Conservation (phyloP, 2,888 invertebrate species). For the Xylophagus ater region DNA sequence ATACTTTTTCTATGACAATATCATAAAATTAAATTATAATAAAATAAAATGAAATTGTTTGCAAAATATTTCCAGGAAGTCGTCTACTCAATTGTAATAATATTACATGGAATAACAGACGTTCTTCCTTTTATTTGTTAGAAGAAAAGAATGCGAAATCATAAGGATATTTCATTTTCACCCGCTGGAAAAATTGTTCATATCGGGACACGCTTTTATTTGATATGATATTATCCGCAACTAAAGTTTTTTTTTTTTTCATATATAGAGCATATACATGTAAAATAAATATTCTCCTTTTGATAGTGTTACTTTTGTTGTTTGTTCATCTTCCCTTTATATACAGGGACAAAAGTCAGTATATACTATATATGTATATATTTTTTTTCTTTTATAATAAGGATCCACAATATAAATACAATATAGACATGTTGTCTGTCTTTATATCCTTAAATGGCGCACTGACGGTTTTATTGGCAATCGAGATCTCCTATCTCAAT, state of each 20-base stretch:
- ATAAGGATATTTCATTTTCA: background rate
- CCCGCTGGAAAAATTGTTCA: too few relatives aligned
- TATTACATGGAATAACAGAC: constrained; percentile 9
- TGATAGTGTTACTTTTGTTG: background rate
- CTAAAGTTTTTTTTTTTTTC: constrained; percentile 14
- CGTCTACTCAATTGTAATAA: constrained; percentile 2
- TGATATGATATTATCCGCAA: constrained; percentile 15
- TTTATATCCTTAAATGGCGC: constrained; percentile 23
- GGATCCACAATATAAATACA: constrained; percentile 11
- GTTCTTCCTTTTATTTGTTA: constrained; percentile 4
- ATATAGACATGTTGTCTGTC: constrained; percentile 22
- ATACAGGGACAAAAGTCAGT: background rate
- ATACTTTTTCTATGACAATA: constrained; percentile 6
- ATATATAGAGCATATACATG: constrained; percentile 4
- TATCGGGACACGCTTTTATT: constrained; percentile 11
- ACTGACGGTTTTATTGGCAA: constrained; percentile 27
- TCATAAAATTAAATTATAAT: constrained; percentile 18
- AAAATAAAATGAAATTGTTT: constrained; percentile 19
- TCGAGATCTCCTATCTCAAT: constrained; percentile 27
- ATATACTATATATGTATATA: too few relatives aligned
- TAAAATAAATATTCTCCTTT: background rate
- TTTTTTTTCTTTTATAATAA: too few relatives aligned
- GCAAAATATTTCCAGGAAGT: constrained; percentile 16
- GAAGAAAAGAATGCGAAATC: background rate
- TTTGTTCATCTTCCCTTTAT: background rate